Percentiles rank a stretch among this genome's conserved stretches.
Conservation (phyloP, 2,797 vertebrate species). For the Arnoldichthys spilopterus region DNA sequence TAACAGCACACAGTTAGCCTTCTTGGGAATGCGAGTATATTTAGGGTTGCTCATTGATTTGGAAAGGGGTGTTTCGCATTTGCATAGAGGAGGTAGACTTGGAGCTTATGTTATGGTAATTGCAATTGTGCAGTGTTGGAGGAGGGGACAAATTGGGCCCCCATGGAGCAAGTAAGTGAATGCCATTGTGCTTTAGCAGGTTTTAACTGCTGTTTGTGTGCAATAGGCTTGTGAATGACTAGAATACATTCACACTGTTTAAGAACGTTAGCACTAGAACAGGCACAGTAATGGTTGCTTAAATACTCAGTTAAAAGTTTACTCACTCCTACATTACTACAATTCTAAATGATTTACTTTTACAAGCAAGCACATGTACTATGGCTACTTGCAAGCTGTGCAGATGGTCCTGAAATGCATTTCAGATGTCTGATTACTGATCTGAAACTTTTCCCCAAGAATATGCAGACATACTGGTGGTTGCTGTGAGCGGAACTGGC, state of each 20-base stretch:
- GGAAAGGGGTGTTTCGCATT: slow-evolving; percentile 30
- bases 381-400: too few species aligned
- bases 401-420: background rate
- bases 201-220: slow-evolving; percentile 53
- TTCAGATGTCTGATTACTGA: background rate
- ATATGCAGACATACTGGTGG: background rate
- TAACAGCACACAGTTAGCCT: background rate
- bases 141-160: slow-evolving; percentile 42
- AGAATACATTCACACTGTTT: slow-evolving; percentile 7
- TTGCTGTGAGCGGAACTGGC: background rate
- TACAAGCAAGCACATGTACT: background rate
- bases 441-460: background rate
- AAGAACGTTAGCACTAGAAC: slow-evolving; percentile 3
- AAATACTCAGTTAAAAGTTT: background rate
- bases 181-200: slow-evolving; percentile 37
- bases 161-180: slow-evolving; percentile 38
- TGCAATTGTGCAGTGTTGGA: slow-evolving; percentile 31
- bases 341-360: too few species aligned
- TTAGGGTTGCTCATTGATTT: slow-evolving; percentile 24
- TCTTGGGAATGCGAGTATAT: slow-evolving; percentile 29
- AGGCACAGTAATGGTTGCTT: slow-evolving; percentile 10
- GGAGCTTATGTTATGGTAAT: slow-evolving; percentile 56
- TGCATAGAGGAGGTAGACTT: slow-evolving; percentile 45
- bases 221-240: slow-evolving; percentile 35
- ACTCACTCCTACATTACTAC: too few species aligned